Conservation (phyloP, 2,888 invertebrate species). For the Tuberolachnus salignus region DNA sequence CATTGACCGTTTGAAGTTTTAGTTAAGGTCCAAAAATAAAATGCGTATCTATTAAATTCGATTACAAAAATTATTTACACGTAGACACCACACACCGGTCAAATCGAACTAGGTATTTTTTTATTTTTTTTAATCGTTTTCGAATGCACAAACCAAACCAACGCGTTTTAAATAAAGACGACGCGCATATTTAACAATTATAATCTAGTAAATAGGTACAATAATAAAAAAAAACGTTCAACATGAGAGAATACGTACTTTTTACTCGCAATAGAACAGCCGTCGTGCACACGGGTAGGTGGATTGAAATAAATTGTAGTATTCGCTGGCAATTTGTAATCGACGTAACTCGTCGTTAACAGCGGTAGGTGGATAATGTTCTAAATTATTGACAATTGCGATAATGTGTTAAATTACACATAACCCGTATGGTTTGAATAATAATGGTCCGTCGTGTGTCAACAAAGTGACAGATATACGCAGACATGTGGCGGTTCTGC, state of each 20-base stretch:
- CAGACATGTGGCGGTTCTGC: slow-evolving; percentile 8
- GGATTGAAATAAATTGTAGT: not conserved
- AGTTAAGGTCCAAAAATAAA: no score
- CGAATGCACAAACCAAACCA: no score
- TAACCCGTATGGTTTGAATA: slow-evolving; percentile 18
- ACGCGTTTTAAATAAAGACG: no score
- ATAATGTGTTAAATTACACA: slow-evolving; percentile 18
- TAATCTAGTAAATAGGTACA: not conserved
- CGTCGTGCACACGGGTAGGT: not conserved
- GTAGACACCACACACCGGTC: no score
- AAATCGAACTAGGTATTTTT: no score
- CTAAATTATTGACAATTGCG: not conserved
- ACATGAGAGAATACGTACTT: not conserved
- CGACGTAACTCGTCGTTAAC: not conserved
- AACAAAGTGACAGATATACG: slow-evolving; percentile 25
- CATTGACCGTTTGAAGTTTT: no score
- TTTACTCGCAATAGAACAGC: not conserved
- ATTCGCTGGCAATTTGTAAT: not conserved
- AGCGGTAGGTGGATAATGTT: slow-evolving; percentile 1
- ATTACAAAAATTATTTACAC: no score
- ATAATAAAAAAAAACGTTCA: not conserved
- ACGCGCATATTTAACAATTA: no score
- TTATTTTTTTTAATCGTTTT: no score
- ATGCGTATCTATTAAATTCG: no score
- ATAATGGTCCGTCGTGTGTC: slow-evolving; percentile 3